Percentiles rank a stretch among this genome's conserved stretches.
Conservation (phyloP, 2,888 invertebrate species). For the Callosobruchus maculatus region DNA sequence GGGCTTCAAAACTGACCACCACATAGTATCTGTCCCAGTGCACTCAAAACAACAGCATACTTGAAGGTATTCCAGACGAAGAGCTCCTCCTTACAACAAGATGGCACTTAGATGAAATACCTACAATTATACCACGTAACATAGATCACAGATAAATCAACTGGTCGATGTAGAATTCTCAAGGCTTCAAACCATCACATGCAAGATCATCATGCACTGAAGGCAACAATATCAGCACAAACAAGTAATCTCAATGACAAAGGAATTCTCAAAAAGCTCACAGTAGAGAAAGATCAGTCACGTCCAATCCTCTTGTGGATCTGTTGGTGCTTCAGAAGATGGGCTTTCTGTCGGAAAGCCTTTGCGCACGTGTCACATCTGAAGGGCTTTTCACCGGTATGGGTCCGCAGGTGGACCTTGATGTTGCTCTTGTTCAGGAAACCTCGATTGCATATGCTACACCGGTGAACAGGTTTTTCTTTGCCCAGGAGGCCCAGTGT, state of each 20-base stretch:
- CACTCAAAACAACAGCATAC: not conserved
- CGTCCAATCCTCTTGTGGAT: constrained; percentile 91
- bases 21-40: not conserved
- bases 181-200: not conserved
- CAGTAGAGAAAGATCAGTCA: constrained; percentile 57
- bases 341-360: constrained; percentile 90
- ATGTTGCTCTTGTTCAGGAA: constrained; percentile 92
- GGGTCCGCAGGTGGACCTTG: constrained; percentile 87
- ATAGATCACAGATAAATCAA: not conserved
- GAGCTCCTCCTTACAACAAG: not conserved
- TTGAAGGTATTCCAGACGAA: not conserved
- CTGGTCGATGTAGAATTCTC: not conserved
- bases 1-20: not conserved
- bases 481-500: constrained; percentile 75
- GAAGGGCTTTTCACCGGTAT: constrained; percentile 92
- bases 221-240: not conserved
- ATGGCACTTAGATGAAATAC: not conserved
- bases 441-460: constrained; percentile 86
- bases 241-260: not conserved
- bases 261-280: not conserved
- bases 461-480: constrained; percentile 88
- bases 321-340: constrained; percentile 90
- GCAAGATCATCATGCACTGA: not conserved
- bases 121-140: not conserved
- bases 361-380: constrained; percentile 88